Conservation (phyloP, 2,113 vertebrate species). For the Dromiciops gliroides region DNA sequence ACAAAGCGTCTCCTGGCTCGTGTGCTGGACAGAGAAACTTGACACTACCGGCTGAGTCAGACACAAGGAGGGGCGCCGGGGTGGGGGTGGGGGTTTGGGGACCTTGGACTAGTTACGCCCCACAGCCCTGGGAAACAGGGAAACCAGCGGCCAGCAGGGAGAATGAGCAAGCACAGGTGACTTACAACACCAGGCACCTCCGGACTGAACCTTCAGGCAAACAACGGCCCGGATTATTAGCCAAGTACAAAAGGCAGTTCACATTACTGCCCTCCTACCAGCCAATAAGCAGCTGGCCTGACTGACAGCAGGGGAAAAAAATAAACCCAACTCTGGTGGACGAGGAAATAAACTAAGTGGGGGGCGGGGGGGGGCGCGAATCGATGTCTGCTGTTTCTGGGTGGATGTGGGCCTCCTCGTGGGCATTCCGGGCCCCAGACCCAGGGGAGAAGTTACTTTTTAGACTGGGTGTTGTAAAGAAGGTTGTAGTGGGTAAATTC, state of each 20-base stretch:
- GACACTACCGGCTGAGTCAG: not conserved
- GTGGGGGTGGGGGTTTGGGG: not conserved
- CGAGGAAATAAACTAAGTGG: conserved; percentile 66
- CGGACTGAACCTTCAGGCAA: conserved; percentile 54
- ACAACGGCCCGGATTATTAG: conserved; percentile 68
- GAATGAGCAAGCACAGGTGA: conserved; percentile 80
- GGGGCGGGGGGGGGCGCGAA: conserved; percentile 45
- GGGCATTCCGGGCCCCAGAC: not conserved
- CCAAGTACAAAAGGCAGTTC: conserved; percentile 80
- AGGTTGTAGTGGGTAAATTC: not conserved
- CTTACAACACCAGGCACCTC: conserved; percentile 66
- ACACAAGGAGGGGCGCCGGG: not conserved
- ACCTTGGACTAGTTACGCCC: not conserved
- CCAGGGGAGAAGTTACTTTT: not conserved
- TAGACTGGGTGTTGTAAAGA: not conserved
- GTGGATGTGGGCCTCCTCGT: not conserved
- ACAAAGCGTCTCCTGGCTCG: not conserved
- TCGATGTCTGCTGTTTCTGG: conserved; percentile 40
- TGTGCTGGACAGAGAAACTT: not conserved
- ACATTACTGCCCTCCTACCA: conserved; percentile 84
- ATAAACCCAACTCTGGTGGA: conserved; percentile 80
- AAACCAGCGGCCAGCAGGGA: not conserved
- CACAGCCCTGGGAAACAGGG: not conserved
- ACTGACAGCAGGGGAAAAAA: conserved; percentile 81
- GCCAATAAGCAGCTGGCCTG: conserved; percentile 82